These are phyloP conservation scores for Ceratina calcarata DNA, from an alignment of 1,140 invertebrate species.

Conservation along the genomic window DNA sequence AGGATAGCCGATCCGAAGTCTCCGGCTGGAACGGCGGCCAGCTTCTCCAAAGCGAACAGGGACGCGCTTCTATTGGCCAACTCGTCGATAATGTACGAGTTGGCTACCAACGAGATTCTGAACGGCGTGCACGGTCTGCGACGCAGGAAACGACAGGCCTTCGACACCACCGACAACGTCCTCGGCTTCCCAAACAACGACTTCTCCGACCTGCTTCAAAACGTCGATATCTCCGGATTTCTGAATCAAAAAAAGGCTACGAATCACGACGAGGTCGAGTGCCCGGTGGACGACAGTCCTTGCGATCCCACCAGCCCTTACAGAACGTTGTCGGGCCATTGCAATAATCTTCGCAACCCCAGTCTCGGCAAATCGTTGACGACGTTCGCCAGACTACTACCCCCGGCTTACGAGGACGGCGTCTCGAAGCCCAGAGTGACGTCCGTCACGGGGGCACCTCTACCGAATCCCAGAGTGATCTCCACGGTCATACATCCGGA, in stretches of 20 bases:
- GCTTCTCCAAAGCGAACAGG: constrained; percentile 92
- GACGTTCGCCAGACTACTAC: constrained; percentile 91
- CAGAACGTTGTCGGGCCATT: constrained; percentile 91
- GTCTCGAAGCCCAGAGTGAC: constrained; percentile 88
- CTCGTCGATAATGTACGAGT: constrained; percentile 92
- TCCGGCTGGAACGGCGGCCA: constrained; percentile 91
- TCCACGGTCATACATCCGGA: constrained; percentile 94
- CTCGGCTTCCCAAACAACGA: constrained; percentile 85
- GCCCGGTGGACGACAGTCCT: constrained; percentile 79
- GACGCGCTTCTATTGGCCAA: constrained; percentile 91
- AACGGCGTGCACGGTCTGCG: constrained; percentile 83
- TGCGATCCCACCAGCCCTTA: constrained; percentile 92
- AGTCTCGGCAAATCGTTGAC: constrained; percentile 91
- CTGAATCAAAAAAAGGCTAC: constrained; percentile 77
- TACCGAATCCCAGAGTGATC: constrained; percentile 91
- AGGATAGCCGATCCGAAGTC: constrained; percentile 89
- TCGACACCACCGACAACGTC: constrained; percentile 84
- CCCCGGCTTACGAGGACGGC: constrained; percentile 94
- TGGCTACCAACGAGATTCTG: constrained; percentile 91
- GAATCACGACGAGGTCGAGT: constrained; percentile 83
- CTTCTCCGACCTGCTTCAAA: constrained; percentile 86
- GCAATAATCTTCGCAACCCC: constrained; percentile 94
- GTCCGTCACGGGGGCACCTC: constrained; percentile 86
- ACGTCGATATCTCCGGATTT: constrained; percentile 86
- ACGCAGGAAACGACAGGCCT: constrained; percentile 86